These are phyloP conservation scores for Micromesistius poutassou DNA, from an alignment of 2,797 vertebrate species.

Conservation along the genomic window DNA sequence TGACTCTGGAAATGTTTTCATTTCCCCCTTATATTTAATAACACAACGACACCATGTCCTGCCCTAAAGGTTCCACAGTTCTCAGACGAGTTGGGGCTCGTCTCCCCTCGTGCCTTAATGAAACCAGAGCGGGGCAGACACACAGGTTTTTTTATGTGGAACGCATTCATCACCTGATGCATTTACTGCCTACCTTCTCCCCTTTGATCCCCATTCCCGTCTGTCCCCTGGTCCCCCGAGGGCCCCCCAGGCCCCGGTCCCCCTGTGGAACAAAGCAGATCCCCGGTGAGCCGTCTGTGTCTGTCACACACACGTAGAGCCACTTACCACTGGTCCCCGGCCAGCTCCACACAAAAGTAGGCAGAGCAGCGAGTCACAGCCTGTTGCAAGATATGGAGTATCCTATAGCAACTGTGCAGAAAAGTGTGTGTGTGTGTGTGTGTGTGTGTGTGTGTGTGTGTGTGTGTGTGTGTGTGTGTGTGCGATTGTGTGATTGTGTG, in stretches of 20 bases:
- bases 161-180: constrained; percentile 40
- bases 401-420: not conserved
- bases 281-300: constrained; percentile 10
- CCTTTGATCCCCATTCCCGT: constrained; percentile 84
- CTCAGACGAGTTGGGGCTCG: constrained; percentile 34
- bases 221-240: constrained; percentile 80
- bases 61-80: constrained; percentile 19
- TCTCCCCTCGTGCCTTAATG: not conserved
- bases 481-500: no score
- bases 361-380: constrained; percentile 34
- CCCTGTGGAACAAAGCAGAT: constrained; percentile 72
- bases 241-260: constrained; percentile 81
- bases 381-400: not conserved
- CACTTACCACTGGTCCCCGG: constrained; percentile 33
- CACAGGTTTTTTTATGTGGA: constrained; percentile 33
- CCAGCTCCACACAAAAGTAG: constrained; percentile 25
- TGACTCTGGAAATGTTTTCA: not conserved
- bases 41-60: not conserved
- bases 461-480: not conserved
- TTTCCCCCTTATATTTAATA: not conserved
- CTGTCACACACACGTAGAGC: constrained; percentile 26
- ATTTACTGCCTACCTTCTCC: constrained; percentile 82
- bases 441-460: not conserved
- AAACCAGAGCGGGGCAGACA: not conserved
- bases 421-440: not conserved